Base-by-base conservation (phyloP, 2,113 vertebrate species). In the Lethenteron reissneri region DNA sequence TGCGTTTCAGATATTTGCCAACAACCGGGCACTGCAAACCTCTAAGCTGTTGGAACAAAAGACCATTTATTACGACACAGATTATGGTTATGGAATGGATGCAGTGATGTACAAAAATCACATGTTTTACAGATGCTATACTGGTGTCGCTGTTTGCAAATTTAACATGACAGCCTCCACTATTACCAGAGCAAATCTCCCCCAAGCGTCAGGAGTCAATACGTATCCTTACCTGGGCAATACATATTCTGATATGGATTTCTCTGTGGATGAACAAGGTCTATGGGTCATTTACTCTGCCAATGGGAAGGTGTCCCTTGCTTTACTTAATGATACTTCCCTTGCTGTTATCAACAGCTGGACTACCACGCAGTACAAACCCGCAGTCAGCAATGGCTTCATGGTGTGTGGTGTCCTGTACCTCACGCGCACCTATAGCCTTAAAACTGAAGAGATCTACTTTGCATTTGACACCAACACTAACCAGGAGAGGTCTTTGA, bases 201-300 rank as follows among this genome's bases (percentile, higher is more conserved):
- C 74, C 1, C 71, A 75, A 10, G 76, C 78, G 2, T 72, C 72
- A 12, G 76, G 62, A 58, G 78, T 77, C 70, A 78, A 78, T 3
- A 60, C 71, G 78, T 10, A 1, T 71, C 4, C 69, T 81, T 9
- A 19, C 78, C 14, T 75, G 79, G 83, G 83, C 75, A 83, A 80
- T 58, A 79, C 75, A 41, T 85, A 82, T 70, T 77, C 74, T 10
- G 76, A 74, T 60, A 71, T 82, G n/a, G 75, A 82, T 70, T 62
- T 72, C 15, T 84, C 87, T 0, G 84, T 89, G 74, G 94, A 97
- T 75, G 90, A 99, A 80, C 86, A 80, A 25, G 91, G 88, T 5
- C 81, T 99, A 75, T 99, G 92, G 94, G 90, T 89, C 74, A 86
- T 95, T 80, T 97, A 96, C 75, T 84, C 92, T 69, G 96, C 88